Evolutionary conservation across 2,888 invertebrate genomes (phyloP).

Genomic region (Tetragnatha montana): DNA sequence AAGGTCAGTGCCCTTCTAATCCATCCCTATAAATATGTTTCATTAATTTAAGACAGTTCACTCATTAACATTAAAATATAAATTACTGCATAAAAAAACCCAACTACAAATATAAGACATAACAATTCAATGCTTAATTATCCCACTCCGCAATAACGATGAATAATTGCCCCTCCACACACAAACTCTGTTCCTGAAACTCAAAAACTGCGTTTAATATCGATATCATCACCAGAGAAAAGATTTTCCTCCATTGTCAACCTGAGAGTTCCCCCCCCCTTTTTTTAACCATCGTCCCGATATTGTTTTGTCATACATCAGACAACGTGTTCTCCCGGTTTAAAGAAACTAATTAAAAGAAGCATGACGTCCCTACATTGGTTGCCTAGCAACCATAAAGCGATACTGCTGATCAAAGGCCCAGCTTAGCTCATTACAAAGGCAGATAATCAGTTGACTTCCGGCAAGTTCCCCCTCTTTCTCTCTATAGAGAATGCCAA

Average conservation of each 20-base stretch:
- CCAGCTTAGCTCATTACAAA: slow-evolving; percentile 53
- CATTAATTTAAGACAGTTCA: too few relatives aligned
- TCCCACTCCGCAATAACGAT: too few relatives aligned
- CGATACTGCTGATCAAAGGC: slow-evolving; percentile 66
- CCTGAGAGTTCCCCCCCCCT: neutral
- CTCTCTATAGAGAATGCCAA: slow-evolving; percentile 9
- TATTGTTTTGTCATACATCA: slow-evolving; percentile 27
- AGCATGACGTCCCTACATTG: slow-evolving; percentile 35
- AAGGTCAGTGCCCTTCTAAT: too few relatives aligned
- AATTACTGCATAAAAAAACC: too few relatives aligned
- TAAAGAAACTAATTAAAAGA: slow-evolving; percentile 61
- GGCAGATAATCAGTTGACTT: slow-evolving; percentile 28
- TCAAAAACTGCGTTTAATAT: too few relatives aligned
- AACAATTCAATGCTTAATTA: too few relatives aligned
- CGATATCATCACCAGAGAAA: too few relatives aligned
- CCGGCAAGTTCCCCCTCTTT: slow-evolving; percentile 24
- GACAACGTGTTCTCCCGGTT: slow-evolving; percentile 41
- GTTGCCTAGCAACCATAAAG: slow-evolving; percentile 67
- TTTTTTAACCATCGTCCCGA: neutral
- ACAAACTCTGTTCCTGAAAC: too few relatives aligned
- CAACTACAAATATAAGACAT: too few relatives aligned
- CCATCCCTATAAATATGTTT: too few relatives aligned
- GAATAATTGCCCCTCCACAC: too few relatives aligned
- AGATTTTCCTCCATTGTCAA: neutral
- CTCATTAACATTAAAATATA: too few relatives aligned